phyloP scores from a whole-genome alignment of 2,113 vertebrate genomes.

The Trochalopteron elliotii region DNA sequence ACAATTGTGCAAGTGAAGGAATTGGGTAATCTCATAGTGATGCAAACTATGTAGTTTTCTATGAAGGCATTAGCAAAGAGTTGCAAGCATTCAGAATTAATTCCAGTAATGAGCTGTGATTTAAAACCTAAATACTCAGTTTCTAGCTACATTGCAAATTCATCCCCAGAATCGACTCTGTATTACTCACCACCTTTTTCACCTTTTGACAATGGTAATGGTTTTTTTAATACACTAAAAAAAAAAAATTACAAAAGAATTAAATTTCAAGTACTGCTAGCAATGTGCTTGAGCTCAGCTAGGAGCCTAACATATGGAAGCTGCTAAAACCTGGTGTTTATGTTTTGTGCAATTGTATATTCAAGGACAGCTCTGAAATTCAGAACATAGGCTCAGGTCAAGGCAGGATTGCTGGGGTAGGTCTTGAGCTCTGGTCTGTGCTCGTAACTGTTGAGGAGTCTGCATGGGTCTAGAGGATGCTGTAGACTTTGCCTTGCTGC shows the following conservation, averaged over 20 bases:
- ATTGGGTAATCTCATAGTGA: not conserved
- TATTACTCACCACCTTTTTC: not conserved
- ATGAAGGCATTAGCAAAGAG: not conserved
- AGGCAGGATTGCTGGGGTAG: not conserved
- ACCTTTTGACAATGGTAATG: not conserved
- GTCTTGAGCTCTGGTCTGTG: not conserved
- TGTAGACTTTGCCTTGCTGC: not conserved
- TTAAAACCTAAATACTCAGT: not conserved
- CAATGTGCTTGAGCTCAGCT: not conserved
- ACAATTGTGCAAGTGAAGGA: conserved; percentile 18
- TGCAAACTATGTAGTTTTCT: conserved; percentile 16
- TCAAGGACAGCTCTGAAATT: not conserved
- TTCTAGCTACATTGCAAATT: not conserved
- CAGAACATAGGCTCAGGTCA: not conserved
- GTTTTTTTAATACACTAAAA: not conserved
- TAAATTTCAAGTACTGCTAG: not conserved
- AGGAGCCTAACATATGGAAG: not conserved
- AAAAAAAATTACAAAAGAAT: not conserved
- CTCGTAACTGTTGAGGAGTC: not conserved
- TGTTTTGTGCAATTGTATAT: not conserved
- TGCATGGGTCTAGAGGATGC: not conserved
- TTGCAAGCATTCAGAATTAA: not conserved
- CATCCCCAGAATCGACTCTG: not conserved
- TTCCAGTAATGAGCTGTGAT: conserved; percentile 4
- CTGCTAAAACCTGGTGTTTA: not conserved